Conservation (phyloP, 2,888 invertebrate species). For the Macrostomum cliftonense region DNA sequence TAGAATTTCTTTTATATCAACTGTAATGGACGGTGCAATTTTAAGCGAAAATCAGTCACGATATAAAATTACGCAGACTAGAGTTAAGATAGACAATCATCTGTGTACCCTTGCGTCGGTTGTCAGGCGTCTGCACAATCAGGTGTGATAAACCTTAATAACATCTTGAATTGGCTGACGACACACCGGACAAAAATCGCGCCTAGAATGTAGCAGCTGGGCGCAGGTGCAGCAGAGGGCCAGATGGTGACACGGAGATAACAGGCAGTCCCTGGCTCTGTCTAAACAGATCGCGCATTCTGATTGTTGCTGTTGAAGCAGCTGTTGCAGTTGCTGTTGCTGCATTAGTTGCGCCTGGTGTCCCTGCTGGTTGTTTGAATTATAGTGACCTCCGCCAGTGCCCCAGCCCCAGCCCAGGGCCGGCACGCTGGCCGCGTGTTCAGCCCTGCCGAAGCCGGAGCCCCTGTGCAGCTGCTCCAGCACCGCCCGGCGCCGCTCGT, state of each 20-base stretch:
- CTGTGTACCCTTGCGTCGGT: too few species aligned
- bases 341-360: not conserved
- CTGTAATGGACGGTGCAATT: too few species aligned
- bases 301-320: not conserved
- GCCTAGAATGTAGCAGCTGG: conserved; percentile 32
- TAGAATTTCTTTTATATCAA: too few species aligned
- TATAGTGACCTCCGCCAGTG: conserved; percentile 8
- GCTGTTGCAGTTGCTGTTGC: not conserved
- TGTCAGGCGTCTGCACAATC: too few species aligned
- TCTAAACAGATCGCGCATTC: conserved; percentile 42
- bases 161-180: conserved; percentile 36
- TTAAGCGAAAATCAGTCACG: too few species aligned
- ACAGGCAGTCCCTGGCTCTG: conserved; percentile 33
- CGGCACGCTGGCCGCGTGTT: conserved; percentile 13
- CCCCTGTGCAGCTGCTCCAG: not conserved
- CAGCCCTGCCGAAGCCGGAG: conserved; percentile 7
- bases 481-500: conserved; percentile 32
- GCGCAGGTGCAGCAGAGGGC: conserved; percentile 38
- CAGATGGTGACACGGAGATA: conserved; percentile 40
- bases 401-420: conserved; percentile 11
- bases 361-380: not conserved
- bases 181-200: conserved; percentile 40
- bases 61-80: too few species aligned
- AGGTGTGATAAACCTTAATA: conserved; percentile 35
- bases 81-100: too few species aligned